These are phyloP conservation scores for Apus apus DNA, from an alignment of 2,113 vertebrate genomes.

Conservation along the genomic window DNA sequence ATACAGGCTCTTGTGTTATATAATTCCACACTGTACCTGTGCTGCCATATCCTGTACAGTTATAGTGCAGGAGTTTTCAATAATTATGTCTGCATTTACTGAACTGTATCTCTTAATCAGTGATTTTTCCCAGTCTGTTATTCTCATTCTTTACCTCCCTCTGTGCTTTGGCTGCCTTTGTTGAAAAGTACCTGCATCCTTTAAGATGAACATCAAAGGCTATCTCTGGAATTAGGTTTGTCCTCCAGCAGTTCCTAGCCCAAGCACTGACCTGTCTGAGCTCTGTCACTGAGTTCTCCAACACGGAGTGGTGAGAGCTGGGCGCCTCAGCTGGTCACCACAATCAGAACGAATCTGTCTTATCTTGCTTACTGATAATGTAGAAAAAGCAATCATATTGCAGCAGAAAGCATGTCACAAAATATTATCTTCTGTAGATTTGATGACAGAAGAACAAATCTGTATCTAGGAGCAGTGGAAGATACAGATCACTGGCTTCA, in stretches of 20 bases:
- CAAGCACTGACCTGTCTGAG: neutral
- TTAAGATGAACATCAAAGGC: neutral
- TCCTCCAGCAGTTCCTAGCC: neutral
- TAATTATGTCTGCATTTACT: neutral
- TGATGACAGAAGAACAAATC: neutral
- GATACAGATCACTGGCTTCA: neutral
- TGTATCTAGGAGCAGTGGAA: neutral
- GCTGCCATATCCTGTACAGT: neutral
- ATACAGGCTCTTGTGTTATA: neutral
- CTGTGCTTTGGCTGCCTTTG: neutral
- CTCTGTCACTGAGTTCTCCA: neutral
- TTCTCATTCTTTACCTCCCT: neutral
- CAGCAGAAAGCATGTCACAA: neutral
- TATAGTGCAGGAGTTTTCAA: neutral
- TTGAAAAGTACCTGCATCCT: neutral
- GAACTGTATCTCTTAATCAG: neutral
- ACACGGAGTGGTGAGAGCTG: fast-evolving
- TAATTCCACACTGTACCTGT: fast-evolving
- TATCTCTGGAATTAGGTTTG: neutral
- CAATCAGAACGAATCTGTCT: neutral
- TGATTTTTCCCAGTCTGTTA: neutral
- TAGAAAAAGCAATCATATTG: neutral
- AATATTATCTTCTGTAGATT: neutral
- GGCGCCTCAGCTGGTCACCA: no score
- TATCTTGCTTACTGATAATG: neutral